Conservation (phyloP, 2,888 invertebrate genomes). For the Sminthurinus aureus region DNA sequence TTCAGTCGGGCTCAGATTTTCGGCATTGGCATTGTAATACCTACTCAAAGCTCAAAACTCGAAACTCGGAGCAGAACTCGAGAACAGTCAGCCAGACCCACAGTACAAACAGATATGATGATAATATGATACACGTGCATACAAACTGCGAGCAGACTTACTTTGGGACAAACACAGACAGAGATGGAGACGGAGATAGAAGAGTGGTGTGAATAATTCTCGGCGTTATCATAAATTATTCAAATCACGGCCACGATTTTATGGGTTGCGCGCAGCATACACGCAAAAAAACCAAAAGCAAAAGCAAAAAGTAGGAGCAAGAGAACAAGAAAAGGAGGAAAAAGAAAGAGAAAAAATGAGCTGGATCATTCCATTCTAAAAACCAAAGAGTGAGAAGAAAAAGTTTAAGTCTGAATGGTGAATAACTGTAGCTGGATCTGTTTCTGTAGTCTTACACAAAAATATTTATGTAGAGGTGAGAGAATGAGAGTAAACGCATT, state of each 20-base stretch:
- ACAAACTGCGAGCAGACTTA: not conserved
- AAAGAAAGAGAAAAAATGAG: not conserved
- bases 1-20: no score
- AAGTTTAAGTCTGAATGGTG: not conserved
- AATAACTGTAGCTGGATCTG: no score
- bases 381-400: not conserved
- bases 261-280: conserved; percentile 42
- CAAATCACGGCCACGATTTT: conserved; percentile 55
- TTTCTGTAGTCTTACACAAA: no score
- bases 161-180: conserved; percentile 13
- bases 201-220: conserved; percentile 51
- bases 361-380: no score
- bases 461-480: no score
- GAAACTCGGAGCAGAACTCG: no score
- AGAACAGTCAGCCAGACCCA: not conserved
- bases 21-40: no score
- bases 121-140: not conserved
- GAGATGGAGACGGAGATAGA: conserved; percentile 15
- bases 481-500: no score
- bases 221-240: conserved; percentile 55
- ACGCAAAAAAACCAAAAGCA: conserved; percentile 7
- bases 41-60: no score
- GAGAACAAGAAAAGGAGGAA: not conserved
- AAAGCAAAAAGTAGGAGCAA: conserved; percentile 19
- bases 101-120: no score